Evolutionary conservation across 2,797 vertebrate species (phyloP), one percentile per base, ranked within the genome.

Genomic region (Hyperoplus lanceolatus): DNA sequence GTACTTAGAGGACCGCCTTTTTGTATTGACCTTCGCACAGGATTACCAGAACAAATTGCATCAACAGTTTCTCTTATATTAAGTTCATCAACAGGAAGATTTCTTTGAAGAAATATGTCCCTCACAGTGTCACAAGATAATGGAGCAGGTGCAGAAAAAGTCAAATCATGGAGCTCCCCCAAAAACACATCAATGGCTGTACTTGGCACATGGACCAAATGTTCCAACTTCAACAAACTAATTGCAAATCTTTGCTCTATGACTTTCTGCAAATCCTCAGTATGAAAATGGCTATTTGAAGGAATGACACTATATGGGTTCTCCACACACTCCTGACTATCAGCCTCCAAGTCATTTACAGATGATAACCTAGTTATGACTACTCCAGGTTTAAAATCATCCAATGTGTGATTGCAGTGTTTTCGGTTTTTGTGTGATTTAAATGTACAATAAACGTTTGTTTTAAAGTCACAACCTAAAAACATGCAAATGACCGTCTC

Each of bases 361-460:
- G 38, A 58, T n/a, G 38, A 57, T 61, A 9, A 65, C 43, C 39
- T 54, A 11, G 8, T 54, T 68, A 4, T 29, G 11, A 79, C 68
- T 38, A 81, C 67, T 53, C 12, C 71, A 6, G 75, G 78, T 79
- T 62, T 73, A 69, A 83, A 86, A 79, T 83, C 46, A 71, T 8
- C 16, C 54, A 80, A 41, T 38, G 58, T 60, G 42, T 78, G 69
- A 81, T 61, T 48, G 36, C 15, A 49, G 9, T 76, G 75, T 61
- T 21, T 72, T 68, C 46, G 7, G 21, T 56, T 79, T 55, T 66
- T 83, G 39, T 79, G 71, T 3, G 73, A 77, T 58, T 84, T 84
- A 56, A 80, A 80, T 0, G 72, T 75, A 46, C 58, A 51, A 73
- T 55, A 86, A 58, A 83, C 72, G 18, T 68, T 61, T 21, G 72